Evolutionary conservation across 2,888 invertebrate species (phyloP).

Genomic region (Mystacides longicornis): DNA sequence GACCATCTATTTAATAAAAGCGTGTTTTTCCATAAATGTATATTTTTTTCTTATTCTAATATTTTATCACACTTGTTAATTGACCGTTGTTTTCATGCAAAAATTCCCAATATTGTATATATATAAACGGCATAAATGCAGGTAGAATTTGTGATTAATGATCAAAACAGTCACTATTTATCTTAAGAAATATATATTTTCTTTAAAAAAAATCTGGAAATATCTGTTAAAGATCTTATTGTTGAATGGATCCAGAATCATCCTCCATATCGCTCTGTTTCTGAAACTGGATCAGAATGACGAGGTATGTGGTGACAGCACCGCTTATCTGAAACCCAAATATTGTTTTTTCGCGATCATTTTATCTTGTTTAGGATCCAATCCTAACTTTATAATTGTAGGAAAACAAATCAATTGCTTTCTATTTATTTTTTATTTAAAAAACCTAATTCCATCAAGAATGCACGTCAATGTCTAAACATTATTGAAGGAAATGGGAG

Average conservation of each 20-base stretch:
- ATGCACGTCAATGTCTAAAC: too few relatives aligned
- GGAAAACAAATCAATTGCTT: too few relatives aligned
- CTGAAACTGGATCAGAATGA: conserved; percentile 54
- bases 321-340: conserved; percentile 51
- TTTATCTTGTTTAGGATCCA: too few relatives aligned
- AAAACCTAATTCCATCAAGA: too few relatives aligned
- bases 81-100: too few relatives aligned
- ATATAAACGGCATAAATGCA: not conserved
- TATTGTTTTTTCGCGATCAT: too few relatives aligned
- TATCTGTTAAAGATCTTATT: too few relatives aligned
- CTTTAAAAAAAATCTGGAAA: not conserved
- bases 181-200: not conserved
- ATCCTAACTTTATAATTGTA: too few relatives aligned
- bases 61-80: not conserved
- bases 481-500: too few relatives aligned
- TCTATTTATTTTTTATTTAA: too few relatives aligned
- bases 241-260: too few relatives aligned
- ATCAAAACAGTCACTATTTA: not conserved
- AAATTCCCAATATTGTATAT: too few relatives aligned
- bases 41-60: not conserved
- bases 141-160: not conserved
- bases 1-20: not conserved
- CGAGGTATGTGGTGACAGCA: conserved; percentile 52
- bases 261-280: conserved; percentile 38
- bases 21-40: not conserved